Percentiles rank a stretch among this genome's conserved stretches.
Evolutionary conservation across 1,140 invertebrate genomes (phyloP).

Genomic region (Papilio glaucus): DNA sequence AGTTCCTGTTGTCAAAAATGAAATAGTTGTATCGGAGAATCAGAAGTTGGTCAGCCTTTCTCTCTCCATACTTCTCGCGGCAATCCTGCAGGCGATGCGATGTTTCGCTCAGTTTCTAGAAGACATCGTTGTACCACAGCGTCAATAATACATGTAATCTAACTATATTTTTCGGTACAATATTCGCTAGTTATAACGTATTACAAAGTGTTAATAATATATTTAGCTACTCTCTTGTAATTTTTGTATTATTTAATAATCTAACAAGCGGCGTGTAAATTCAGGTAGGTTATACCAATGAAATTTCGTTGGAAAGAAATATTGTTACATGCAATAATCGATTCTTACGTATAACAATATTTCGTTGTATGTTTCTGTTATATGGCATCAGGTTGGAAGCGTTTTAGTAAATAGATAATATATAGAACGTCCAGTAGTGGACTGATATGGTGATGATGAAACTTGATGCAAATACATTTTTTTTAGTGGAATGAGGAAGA

Average conservation of each 20-base stretch:
- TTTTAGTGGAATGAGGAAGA: no score
- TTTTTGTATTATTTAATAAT: constrained; percentile 58
- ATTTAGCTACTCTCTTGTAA: constrained; percentile 71
- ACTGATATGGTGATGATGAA: no score
- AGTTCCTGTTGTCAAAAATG: constrained; percentile 77
- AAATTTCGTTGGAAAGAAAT: constrained; percentile 4
- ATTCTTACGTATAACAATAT: no score
- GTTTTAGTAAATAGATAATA: no score
- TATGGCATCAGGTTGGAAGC: no score
- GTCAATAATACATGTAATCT: constrained; percentile 66
- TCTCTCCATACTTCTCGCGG: constrained; percentile 74
- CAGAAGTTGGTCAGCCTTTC: constrained; percentile 78
- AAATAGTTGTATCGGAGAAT: constrained; percentile 70
- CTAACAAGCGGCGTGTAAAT: background rate
- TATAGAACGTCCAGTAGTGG: no score
- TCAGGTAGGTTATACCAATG: constrained; percentile 3
- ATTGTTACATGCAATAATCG: no score
- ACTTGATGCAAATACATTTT: no score
- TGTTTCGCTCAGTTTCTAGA: constrained; percentile 80
- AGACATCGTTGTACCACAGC: constrained; percentile 76
- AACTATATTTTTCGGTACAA: constrained; percentile 68
- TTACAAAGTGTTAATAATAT: constrained; percentile 68
- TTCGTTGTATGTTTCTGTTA: no score
- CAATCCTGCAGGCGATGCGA: constrained; percentile 75
- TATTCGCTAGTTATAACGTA: constrained; percentile 66